Evolutionary conservation across 2,797 vertebrate species (phyloP).

Genomic region (Trematomus bernacchii): DNA sequence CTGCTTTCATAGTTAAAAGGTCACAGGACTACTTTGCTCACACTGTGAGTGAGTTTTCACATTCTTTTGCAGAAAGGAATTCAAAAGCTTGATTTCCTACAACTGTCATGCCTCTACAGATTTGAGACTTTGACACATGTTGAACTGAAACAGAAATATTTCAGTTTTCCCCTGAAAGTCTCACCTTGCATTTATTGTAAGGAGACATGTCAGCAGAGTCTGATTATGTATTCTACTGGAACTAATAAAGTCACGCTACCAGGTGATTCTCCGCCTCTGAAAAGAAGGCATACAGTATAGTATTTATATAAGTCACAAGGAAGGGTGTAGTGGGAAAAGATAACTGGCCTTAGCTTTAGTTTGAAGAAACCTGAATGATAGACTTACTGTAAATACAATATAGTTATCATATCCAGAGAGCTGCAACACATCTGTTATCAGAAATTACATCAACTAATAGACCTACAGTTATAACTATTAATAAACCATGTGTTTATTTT

Average conservation of each 20-base stretch:
- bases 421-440: not conserved
- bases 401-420: not conserved
- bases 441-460: not conserved
- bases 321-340: too few relatives aligned
- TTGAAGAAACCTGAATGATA: not conserved
- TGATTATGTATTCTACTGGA: not conserved
- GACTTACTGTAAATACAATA: not conserved
- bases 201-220: too few relatives aligned
- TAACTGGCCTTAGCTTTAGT: not conserved
- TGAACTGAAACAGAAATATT: too few relatives aligned
- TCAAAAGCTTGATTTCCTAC: not conserved
- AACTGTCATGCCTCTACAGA: too few relatives aligned
- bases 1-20: too few relatives aligned
- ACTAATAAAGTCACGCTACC: not conserved
- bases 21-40: not conserved
- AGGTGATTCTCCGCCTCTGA: not conserved
- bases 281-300: not conserved
- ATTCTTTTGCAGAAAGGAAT: not conserved
- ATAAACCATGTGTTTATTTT: too few relatives aligned
- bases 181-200: not conserved
- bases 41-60: not conserved
- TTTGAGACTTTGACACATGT: too few relatives aligned
- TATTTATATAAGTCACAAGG: too few relatives aligned
- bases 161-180: not conserved
- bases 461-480: too few relatives aligned